Percentiles rank a stretch among this genome's conserved stretches.
These are phyloP conservation scores for Dendrolimus punctatus DNA, from an alignment of 1,140 invertebrate genomes.

Conservation along the genomic window DNA sequence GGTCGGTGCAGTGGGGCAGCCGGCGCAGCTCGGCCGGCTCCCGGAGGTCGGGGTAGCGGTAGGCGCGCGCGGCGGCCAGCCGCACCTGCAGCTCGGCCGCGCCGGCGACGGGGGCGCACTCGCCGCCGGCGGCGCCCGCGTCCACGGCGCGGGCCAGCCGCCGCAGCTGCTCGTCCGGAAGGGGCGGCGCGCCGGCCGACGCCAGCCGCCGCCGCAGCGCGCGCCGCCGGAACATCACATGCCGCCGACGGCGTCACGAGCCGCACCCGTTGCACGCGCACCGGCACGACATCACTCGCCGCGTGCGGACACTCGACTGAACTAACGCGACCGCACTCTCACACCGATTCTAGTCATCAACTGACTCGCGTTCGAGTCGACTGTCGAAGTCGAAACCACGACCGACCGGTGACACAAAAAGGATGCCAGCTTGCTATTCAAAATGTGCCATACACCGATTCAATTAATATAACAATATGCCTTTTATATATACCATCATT, in stretches of 20 bases:
- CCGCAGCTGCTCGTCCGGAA: conserved; percentile 43
- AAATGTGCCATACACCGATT: too few species aligned
- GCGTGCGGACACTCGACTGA: conserved; percentile 44
- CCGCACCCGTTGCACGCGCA: conserved; percentile 28
- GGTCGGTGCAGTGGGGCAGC: conserved; percentile 77
- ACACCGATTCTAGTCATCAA: background rate
- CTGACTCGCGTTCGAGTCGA: too few species aligned
- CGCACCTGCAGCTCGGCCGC: conserved; percentile 26
- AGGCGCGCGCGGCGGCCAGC: conserved; percentile 72
- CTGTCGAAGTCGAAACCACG: too few species aligned
- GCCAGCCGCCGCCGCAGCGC: conserved; percentile 62
- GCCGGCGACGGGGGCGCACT: conserved; percentile 35
- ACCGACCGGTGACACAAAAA: too few species aligned
- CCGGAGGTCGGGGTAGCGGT: conserved; percentile 81
- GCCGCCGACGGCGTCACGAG: conserved; percentile 43
- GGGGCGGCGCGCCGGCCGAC: conserved; percentile 40
- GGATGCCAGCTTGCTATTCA: too few species aligned
- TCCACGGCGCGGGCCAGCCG: conserved; percentile 41
- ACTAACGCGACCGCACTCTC: conserved; percentile 14
- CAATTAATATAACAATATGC: too few species aligned
- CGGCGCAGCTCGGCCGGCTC: conserved; percentile 77
- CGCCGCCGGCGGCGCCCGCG: conserved; percentile 35
- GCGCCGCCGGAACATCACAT: conserved; percentile 66
- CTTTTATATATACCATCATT: too few species aligned
- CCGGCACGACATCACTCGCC: conserved; percentile 34